Conservation (phyloP, 1,140 invertebrate species). For the Eupeodes corollae region DNA sequence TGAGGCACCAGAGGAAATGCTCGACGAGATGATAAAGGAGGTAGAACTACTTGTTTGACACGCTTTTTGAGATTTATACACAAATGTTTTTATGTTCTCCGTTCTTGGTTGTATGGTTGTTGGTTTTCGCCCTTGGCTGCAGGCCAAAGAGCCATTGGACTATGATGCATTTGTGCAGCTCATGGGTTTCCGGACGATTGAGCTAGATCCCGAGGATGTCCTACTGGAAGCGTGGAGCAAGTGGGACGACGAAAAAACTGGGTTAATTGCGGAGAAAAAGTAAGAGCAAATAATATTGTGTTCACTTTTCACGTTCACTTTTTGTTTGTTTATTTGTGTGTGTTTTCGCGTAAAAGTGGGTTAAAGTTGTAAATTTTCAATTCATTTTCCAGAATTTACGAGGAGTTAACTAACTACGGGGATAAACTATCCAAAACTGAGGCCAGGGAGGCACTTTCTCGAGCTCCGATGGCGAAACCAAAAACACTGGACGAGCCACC, state of each 20-base stretch:
- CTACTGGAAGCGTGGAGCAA: slow-evolving; percentile 46
- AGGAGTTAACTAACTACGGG: slow-evolving; percentile 48
- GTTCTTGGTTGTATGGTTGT: not conserved
- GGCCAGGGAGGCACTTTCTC: slow-evolving; percentile 48
- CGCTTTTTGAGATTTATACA: not conserved
- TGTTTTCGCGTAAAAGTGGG: not conserved
- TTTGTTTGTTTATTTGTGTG: not conserved
- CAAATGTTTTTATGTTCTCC: not conserved
- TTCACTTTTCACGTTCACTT: not conserved
- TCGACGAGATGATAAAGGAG: slow-evolving; percentile 47
- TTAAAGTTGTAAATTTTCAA: no score
- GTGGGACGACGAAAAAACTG: slow-evolving; percentile 47
- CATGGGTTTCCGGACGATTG: slow-evolving; percentile 45
- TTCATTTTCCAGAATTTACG: slow-evolving; percentile 40
- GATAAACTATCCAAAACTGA: slow-evolving; percentile 47
- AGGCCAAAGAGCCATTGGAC: slow-evolving; percentile 45
- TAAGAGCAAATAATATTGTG: slow-evolving; percentile 18
- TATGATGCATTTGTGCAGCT: slow-evolving; percentile 49
- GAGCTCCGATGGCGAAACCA: slow-evolving; percentile 44
- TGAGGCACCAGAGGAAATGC: slow-evolving; percentile 40
- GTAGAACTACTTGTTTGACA: slow-evolving; percentile 22
- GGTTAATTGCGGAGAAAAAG: slow-evolving; percentile 48
- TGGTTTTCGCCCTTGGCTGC: slow-evolving; percentile 5
- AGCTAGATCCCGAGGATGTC: slow-evolving; percentile 49
- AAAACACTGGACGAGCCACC: slow-evolving; percentile 35